Evolutionary conservation across 2,797 vertebrate species (phyloP), one percentile per base, ranked within the genome.

Genomic region (Passerculus sandwichensis): DNA sequence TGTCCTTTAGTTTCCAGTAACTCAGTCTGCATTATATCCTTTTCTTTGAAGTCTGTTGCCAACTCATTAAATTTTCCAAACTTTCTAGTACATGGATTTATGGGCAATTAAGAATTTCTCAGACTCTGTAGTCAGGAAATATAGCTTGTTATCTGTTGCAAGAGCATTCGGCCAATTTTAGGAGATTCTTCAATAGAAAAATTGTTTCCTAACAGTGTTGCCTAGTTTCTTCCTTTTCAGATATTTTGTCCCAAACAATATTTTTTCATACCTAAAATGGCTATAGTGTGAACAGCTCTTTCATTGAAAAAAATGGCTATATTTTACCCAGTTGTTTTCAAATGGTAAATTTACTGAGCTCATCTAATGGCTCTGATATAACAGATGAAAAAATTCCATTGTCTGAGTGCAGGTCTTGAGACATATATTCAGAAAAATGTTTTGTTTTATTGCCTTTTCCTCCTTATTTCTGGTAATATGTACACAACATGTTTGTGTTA

Each of bases 101-200:
- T 82, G 87, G 72, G 64, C 87, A 96, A 86, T 96, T 97, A 96
- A 71, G 85, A 70, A 66, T 87, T 96, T 94, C 76, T 96, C 44
- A 90, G 54, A 83, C 64, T 85, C 54, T 50, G 78, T 89, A 89
- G 79, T 93, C 85, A 86, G 87, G 83, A 96, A 95, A 91, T 88
- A 84, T 21, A 94, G 69, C 87, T 95, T 69, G 81, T 96, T 94
- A 94, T 80, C 54, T 61, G 45, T 51, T 82, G 67, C 38, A 94
- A 94, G 95, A 78, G 89, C 92, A 70, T 88, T 95, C 95, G 87
- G 71, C 75, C 91, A 94, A 77, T 93, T 93, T 94, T 78, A 92
- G 62, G 54, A 80, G 16, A 89, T 90, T 69, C 85, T 91, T 95
- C 83, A 92, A 72, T 15, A 71, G 80, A 75, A 91, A 93, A 82